Conservation (phyloP, 2,797 vertebrate species). For the Cygnus olor region DNA sequence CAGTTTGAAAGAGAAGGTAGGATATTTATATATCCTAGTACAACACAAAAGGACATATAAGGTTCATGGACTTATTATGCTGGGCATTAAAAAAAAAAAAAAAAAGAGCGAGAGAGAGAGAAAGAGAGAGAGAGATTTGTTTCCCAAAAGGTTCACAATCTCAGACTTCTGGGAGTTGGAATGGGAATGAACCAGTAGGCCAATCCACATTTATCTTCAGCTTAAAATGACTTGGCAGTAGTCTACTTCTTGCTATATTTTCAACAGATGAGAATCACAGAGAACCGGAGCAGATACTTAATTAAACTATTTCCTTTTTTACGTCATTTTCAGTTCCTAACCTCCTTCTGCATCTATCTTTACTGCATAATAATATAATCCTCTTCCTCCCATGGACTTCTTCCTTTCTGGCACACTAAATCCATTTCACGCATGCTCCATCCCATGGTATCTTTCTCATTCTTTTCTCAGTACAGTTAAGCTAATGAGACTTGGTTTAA, state of each 20-base stretch:
- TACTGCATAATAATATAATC: not conserved
- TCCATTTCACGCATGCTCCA: not conserved
- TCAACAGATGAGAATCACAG: not conserved
- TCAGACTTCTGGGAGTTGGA: not conserved
- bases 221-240: not conserved
- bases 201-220: not conserved
- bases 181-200: not conserved
- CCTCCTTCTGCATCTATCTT: not conserved
- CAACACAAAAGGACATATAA: not conserved
- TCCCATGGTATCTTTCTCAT: not conserved
- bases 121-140: not conserved
- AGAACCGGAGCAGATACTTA: not conserved
- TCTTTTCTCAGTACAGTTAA: not conserved
- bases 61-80: not conserved
- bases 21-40: not conserved
- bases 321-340: not conserved
- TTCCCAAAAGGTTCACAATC: not conserved
- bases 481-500: not conserved
- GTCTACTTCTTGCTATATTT: not conserved
- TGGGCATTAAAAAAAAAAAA: not conserved
- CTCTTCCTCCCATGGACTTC: not conserved
- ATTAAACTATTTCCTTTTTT: constrained; percentile 11
- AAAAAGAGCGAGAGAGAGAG: not conserved
- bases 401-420: not conserved
- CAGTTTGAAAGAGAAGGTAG: not conserved